Conservation (phyloP, 2,113 vertebrate genomes). For the Poeciliopsis occidentalis region DNA sequence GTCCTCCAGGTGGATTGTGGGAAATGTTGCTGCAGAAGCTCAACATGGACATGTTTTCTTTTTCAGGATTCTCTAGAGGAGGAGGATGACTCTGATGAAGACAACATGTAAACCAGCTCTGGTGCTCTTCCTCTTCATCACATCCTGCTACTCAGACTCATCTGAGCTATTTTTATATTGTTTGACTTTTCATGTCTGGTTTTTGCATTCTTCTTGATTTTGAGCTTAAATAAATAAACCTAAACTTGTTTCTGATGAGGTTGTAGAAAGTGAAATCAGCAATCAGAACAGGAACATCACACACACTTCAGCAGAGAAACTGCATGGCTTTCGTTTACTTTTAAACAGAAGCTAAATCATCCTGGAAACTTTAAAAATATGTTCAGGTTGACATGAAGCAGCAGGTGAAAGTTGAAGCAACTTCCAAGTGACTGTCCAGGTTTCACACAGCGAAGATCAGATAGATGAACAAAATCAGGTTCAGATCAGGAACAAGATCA, state of each 20-base stretch:
- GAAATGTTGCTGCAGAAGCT: not conserved
- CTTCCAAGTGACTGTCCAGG: too few relatives aligned
- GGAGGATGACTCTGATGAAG: conserved; percentile 98
- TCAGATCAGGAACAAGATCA: too few relatives aligned
- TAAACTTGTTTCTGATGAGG: not conserved
- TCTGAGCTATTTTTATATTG: conserved; percentile 59
- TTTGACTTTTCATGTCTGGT: conserved; percentile 16
- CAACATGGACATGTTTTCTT: conserved; percentile 21
- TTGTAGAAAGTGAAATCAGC: too few relatives aligned
- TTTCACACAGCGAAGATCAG: too few relatives aligned
- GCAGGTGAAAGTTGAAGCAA: too few relatives aligned
- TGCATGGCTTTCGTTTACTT: too few relatives aligned
- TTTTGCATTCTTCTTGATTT: conserved; percentile 25
- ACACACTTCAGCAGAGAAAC: too few relatives aligned
- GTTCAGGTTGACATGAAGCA: too few relatives aligned
- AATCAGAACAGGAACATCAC: too few relatives aligned
- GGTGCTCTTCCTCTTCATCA: not conserved
- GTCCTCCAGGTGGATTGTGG: not conserved
- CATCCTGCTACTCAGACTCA: not conserved
- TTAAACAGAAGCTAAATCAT: too few relatives aligned
- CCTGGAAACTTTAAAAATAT: too few relatives aligned
- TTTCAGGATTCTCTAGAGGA: conserved; percentile 96
- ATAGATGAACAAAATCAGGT: too few relatives aligned
- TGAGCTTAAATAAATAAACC: conserved; percentile 33
- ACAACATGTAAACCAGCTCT: conserved; percentile 88